Percentiles rank a stretch among this genome's conserved stretches.
Conservation (phyloP, 2,888 invertebrate genomes). For the Nasonovia ribisnigri region DNA sequence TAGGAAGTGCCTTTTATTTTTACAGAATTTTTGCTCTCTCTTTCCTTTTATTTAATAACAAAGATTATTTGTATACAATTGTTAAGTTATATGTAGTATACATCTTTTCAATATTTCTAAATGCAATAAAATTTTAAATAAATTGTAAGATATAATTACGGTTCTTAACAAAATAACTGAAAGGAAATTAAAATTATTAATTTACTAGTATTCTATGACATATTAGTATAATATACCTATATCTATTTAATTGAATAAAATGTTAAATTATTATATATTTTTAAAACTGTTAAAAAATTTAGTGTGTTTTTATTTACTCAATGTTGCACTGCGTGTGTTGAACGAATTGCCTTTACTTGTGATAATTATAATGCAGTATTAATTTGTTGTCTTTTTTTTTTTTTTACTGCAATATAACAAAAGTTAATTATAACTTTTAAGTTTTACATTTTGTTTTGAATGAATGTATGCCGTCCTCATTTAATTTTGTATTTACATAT, state of each 20-base stretch:
- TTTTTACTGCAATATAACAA: slow-evolving; percentile 23
- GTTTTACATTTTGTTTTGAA: neutral
- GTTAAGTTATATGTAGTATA: slow-evolving; percentile 17
- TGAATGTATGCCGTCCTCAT: slow-evolving; percentile 33
- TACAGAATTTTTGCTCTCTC: slow-evolving; percentile 29
- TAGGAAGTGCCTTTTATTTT: slow-evolving; percentile 34
- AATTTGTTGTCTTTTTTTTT: slow-evolving; percentile 16
- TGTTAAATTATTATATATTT: slow-evolving; percentile 47
- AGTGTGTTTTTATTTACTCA: neutral
- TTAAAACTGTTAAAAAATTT: slow-evolving; percentile 38
- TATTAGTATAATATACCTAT: slow-evolving; percentile 9
- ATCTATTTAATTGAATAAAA: slow-evolving; percentile 9
- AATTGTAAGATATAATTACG: neutral
- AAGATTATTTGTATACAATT: neutral
- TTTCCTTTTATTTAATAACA: neutral
- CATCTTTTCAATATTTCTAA: neutral
- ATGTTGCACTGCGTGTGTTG: slow-evolving; percentile 49
- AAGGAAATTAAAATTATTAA: neutral
- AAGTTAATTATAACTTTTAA: slow-evolving; percentile 20
- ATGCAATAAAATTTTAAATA: neutral
- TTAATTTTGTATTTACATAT: slow-evolving; percentile 1
- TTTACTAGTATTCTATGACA: neutral
- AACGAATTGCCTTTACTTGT: slow-evolving; percentile 59
- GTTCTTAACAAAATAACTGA: neutral
- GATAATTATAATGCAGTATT: slow-evolving; percentile 53